Evolutionary conservation across 2,888 invertebrate genomes (phyloP), one percentile per base, ranked within the genome.

Genomic region (Pelosia muscerda): DNA sequence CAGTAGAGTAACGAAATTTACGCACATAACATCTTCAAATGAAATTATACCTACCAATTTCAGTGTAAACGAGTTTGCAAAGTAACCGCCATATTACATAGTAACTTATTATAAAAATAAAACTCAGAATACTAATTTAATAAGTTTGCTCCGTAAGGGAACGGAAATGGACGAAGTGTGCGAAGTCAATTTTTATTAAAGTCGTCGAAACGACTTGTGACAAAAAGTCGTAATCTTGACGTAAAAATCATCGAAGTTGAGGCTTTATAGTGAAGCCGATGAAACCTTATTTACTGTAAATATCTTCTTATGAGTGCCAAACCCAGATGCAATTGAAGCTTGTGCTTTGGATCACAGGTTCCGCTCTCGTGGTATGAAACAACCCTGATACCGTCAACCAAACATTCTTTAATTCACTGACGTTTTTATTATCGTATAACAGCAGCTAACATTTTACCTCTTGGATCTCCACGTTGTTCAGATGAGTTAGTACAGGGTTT

Each of bases 101-200:
- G 59, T 26, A 49, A 66, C 60, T 65, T 67, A 65, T 68, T 74
- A 68, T 66, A 62, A 66, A 71, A 73, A 63, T 65, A 68, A 68
- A 73, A 31, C 13, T 68, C 65, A 10, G 56, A 65, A 74, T 79
- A 73, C 75, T 79, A 75, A 74, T 77, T 74, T 78, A 78, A 75
- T 80, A 79, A 79, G 69, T 65, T 73, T 63, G 57, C 62, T 55
- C 63, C 64, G 76, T 75, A 79, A 76, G 73, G 74, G 76, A 74
- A 54, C 63, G 63, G 66, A 71, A 78, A 78, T 78, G 69, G 74
- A 57, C 69, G 59, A 64, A 71, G 77, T 72, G 73, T 75, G 72
- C 74, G 71, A 77, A 84, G 78, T 84, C 74, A 80, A 79, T 83
- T 83, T 86, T 84, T 82, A 79, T 81, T 81, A 81, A 84, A 79